Evolutionary conservation across 1,140 invertebrate genomes (phyloP).

Genomic region (Drosophila teissieri): DNA sequence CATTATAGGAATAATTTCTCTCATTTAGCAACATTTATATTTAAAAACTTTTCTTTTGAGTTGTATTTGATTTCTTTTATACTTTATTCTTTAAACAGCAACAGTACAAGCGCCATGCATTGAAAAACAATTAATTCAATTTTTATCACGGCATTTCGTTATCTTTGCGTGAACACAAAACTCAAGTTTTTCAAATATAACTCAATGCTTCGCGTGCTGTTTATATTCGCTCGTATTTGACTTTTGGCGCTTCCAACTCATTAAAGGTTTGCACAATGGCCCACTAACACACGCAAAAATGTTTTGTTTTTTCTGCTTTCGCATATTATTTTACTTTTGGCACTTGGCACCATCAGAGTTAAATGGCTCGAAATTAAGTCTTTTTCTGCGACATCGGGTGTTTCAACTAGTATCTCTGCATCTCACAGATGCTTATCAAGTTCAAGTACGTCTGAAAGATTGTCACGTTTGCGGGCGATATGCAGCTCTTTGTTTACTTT

Average conservation of each 20-base stretch:
- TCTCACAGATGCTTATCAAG: conserved; percentile 21
- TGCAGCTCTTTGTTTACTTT: conserved; percentile 63
- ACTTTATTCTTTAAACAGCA: background rate
- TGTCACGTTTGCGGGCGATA: conserved; percentile 49
- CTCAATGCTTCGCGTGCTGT: conserved; percentile 13
- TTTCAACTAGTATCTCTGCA: conserved; percentile 22
- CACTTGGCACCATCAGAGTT: conserved; percentile 18
- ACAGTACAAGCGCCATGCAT: conserved; percentile 9
- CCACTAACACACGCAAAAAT: conserved; percentile 19
- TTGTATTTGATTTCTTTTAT: background rate
- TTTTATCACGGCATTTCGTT: conserved; percentile 42
- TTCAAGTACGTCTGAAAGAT: background rate
- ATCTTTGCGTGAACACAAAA: conserved; percentile 33
- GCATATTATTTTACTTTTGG: conserved; percentile 29
- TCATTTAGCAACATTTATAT: too few species aligned
- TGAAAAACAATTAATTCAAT: conserved; percentile 43
- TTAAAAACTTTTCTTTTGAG: too few species aligned
- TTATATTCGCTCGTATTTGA: conserved; percentile 30
- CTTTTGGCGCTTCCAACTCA: conserved; percentile 43
- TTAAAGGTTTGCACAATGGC: conserved; percentile 52
- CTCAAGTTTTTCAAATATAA: conserved; percentile 27
- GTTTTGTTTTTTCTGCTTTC: conserved; percentile 28
- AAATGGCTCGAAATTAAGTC: conserved; percentile 21
- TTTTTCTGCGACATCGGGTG: background rate
- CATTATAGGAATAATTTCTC: too few species aligned